Conservation (phyloP, 2,113 vertebrate species). For the Caloenas nicobarica region DNA sequence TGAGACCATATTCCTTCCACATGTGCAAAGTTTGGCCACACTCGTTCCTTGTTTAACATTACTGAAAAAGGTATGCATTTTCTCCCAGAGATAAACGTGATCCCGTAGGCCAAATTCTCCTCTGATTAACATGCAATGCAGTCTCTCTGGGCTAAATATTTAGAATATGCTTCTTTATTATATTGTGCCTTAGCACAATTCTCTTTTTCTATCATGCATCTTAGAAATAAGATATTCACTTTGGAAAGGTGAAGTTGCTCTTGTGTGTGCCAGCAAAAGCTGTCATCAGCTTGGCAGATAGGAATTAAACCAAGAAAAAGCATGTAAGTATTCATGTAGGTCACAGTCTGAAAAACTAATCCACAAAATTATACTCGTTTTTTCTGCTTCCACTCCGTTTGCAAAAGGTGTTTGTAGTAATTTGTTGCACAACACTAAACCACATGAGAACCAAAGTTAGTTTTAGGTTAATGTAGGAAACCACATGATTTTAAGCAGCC, state of each 20-base stretch:
- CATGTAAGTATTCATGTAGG: neutral
- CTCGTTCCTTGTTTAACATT: neutral
- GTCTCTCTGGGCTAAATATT: neutral
- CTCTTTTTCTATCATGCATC: neutral
- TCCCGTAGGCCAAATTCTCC: neutral
- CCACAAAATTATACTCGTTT: neutral
- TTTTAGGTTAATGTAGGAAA: neutral
- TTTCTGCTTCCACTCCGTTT: neutral
- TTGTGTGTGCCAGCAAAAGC: neutral
- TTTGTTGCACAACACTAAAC: neutral
- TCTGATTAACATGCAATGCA: neutral
- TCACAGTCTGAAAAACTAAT: conserved; percentile 7
- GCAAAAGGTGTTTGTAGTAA: neutral
- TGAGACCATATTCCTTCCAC: neutral
- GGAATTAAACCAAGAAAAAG: neutral
- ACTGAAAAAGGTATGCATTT: neutral
- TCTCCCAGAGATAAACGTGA: neutral
- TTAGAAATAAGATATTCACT: neutral
- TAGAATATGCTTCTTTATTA: neutral
- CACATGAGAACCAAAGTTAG: neutral
- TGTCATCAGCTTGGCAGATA: neutral
- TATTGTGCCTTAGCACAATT: neutral
- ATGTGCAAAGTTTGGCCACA: neutral
- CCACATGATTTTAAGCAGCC: neutral
- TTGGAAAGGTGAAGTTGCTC: neutral